Evolutionary conservation across 1,140 invertebrate species (phyloP).

Genomic region (Ceratosolen fusciceps): DNA sequence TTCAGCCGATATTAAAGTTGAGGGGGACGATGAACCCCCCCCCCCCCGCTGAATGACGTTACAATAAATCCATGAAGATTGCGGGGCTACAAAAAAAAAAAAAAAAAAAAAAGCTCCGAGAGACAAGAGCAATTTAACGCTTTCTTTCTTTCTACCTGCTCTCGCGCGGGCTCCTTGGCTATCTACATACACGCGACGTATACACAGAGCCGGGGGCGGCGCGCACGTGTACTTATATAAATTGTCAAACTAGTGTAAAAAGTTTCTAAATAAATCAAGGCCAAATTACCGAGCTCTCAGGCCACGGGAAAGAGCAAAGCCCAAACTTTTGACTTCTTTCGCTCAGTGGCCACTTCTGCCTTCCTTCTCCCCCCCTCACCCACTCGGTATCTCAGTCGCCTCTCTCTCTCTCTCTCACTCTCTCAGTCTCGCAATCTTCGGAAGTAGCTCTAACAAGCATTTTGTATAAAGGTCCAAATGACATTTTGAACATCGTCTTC

Average conservation of each 20-base stretch:
- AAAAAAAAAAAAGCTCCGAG: slow-evolving; percentile 1
- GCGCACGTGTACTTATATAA: slow-evolving; percentile 27
- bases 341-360: background rate
- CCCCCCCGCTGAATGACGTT: slow-evolving; percentile 48
- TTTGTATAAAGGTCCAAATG: slow-evolving; percentile 46
- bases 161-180: background rate
- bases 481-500: slow-evolving; percentile 51
- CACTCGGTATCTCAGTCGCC: too few relatives aligned
- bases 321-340: slow-evolving; percentile 55
- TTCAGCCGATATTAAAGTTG: slow-evolving; percentile 35
- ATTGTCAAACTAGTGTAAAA: slow-evolving; percentile 58
- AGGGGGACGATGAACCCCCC: slow-evolving; percentile 22
- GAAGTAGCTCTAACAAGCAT: background rate
- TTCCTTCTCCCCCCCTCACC: slow-evolving; percentile 46
- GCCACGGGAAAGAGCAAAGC: background rate
- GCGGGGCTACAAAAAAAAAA: background rate
- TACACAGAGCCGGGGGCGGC: too few relatives aligned
- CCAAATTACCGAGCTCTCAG: slow-evolving; percentile 53
- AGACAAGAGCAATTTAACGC: slow-evolving; percentile 44
- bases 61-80: slow-evolving; percentile 48
- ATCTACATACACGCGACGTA: slow-evolving; percentile 34
- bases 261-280: slow-evolving; percentile 59
- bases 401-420: too few relatives aligned
- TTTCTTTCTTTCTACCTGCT: slow-evolving; percentile 32
- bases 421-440: too few relatives aligned